phyloP scores from a whole-genome alignment of 2,888 invertebrate species.

The Drepana falcataria region DNA sequence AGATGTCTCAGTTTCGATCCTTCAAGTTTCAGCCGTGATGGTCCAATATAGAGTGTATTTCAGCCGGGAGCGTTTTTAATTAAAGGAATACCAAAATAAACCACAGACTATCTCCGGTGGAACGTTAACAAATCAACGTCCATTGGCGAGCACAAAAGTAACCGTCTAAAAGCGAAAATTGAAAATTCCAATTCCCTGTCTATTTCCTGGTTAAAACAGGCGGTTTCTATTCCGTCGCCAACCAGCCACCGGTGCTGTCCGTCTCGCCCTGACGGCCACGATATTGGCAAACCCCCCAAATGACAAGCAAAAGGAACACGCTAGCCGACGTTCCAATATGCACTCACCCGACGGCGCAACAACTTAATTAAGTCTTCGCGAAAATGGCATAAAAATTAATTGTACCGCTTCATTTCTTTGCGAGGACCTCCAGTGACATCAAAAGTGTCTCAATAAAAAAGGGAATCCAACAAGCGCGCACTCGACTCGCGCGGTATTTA shows the following conservation, averaged over 20 bases:
- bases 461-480: slow-evolving; percentile 60
- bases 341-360: slow-evolving; percentile 59
- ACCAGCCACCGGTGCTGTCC: slow-evolving; percentile 47
- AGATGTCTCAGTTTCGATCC: neutral
- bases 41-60: neutral
- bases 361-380: slow-evolving; percentile 46
- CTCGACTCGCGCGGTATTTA: slow-evolving; percentile 67
- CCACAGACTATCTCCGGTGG: neutral
- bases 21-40: neutral
- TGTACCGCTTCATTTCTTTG: slow-evolving; percentile 8
- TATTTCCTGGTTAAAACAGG: slow-evolving; percentile 68
- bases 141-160: slow-evolving; percentile 47
- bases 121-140: slow-evolving; percentile 18
- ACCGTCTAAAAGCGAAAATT: slow-evolving; percentile 56
- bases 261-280: slow-evolving; percentile 63
- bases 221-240: slow-evolving; percentile 62
- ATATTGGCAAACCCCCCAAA: slow-evolving; percentile 68
- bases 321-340: slow-evolving; percentile 76
- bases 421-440: slow-evolving; percentile 34
- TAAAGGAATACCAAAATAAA: neutral
- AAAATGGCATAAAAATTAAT: slow-evolving; percentile 9
- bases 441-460: slow-evolving; percentile 56
- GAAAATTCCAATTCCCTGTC: slow-evolving; percentile 67
- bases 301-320: slow-evolving; percentile 73
- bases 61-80: neutral